Conservation (phyloP, 1,140 invertebrate species). For the Tetragnatha versicolor region DNA sequence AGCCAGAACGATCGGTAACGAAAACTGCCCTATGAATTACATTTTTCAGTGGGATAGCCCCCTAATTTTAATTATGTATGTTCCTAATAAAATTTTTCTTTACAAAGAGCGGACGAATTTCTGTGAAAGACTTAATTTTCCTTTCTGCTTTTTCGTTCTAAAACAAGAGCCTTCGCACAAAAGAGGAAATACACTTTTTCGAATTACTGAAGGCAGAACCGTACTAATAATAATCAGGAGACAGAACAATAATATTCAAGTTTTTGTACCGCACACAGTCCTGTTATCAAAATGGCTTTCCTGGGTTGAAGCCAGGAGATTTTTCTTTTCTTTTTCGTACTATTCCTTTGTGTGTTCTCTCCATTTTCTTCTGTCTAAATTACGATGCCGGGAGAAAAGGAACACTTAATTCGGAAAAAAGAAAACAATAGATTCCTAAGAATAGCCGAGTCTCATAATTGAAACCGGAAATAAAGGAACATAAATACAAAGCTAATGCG, state of each 20-base stretch:
- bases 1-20: no score
- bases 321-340: neutral
- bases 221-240: conserved; percentile 1
- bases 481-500: neutral
- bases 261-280: neutral
- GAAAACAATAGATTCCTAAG: neutral
- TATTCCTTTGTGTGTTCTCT: conserved; percentile 1
- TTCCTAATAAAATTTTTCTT: neutral
- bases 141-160: neutral
- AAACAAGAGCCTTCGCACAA: neutral
- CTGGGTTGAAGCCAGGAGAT: neutral
- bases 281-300: conserved; percentile 12
- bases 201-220: neutral
- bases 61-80: neutral
- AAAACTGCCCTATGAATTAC: no score
- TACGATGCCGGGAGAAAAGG: neutral
- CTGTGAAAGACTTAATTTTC: neutral
- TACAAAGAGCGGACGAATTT: neutral
- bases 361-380: neutral
- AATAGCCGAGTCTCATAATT: conserved; percentile 1
- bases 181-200: neutral
- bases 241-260: neutral
- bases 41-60: neutral
- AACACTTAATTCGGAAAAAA: neutral
- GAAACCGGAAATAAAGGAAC: conserved; percentile 18